A percentile compares a stretch with the other conserved stretches of the same genome.
Evolutionary conservation across 2,888 invertebrate species (phyloP).

Genomic region (Oxystoma pomonae): DNA sequence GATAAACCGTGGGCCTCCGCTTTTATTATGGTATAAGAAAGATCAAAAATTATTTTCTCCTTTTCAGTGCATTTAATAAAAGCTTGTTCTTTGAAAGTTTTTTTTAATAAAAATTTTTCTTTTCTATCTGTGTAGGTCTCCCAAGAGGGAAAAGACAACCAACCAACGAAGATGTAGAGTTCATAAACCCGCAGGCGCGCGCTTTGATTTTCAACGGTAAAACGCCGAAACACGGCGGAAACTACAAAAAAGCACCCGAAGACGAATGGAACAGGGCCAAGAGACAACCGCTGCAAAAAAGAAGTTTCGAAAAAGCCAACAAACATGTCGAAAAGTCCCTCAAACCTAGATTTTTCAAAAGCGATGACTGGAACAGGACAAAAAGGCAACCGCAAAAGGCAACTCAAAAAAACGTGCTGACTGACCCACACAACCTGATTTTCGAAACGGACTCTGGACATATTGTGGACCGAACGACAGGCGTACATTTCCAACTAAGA

Average conservation of each 20-base stretch:
- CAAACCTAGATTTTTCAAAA: neutral
- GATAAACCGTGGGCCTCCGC: too few species aligned
- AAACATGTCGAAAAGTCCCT: neutral
- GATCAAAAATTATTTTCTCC: too few species aligned
- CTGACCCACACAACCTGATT: conserved; percentile 18
- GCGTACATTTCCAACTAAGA: conserved; percentile 24
- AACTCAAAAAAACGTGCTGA: neutral
- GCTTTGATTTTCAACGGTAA: conserved; percentile 33
- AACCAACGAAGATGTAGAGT: conserved; percentile 39
- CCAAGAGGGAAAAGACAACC: conserved; percentile 33
- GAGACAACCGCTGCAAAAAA: conserved; percentile 25
- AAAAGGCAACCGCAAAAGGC: neutral
- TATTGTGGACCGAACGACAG: conserved; percentile 29
- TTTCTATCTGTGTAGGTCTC: neutral
- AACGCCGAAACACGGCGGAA: conserved; percentile 41
- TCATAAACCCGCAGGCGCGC: conserved; percentile 38
- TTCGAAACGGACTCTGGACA: conserved; percentile 27
- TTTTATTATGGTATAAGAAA: too few species aligned
- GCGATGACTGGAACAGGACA: neutral
- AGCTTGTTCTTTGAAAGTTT: too few species aligned
- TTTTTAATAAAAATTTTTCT: too few species aligned
- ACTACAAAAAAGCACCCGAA: conserved; percentile 37
- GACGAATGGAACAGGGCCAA: conserved; percentile 30
- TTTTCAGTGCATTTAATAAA: too few species aligned
- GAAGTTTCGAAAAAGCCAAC: neutral